Evolutionary conservation across 2,113 vertebrate species (phyloP).

Genomic region (Scolopax mira): DNA sequence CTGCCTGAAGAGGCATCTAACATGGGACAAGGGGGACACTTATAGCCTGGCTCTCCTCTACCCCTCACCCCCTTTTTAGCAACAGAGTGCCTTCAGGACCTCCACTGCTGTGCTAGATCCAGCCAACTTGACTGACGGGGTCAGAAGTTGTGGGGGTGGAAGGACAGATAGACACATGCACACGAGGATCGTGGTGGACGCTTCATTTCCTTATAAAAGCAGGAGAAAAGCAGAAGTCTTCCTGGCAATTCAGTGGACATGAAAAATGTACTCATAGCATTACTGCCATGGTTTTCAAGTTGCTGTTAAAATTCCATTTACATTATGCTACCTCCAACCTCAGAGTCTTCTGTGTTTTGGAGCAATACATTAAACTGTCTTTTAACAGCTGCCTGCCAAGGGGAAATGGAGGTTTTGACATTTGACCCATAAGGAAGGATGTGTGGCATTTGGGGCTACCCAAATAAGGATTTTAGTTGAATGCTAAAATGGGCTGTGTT

Average conservation of each 20-base stretch:
- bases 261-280: slow-evolving; percentile 29
- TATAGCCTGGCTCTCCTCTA: background rate
- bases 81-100: background rate
- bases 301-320: slow-evolving; percentile 57
- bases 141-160: background rate
- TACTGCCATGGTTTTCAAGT: slow-evolving; percentile 45
- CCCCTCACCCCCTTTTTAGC: background rate
- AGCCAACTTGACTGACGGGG: background rate
- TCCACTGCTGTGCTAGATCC: background rate
- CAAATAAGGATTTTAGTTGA: slow-evolving; percentile 47
- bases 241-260: background rate
- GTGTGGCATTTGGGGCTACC: slow-evolving; percentile 47
- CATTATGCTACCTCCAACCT: slow-evolving; percentile 40
- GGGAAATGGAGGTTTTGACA: slow-evolving; percentile 60
- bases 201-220: slow-evolving; percentile 37
- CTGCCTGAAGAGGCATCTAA: background rate
- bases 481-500: background rate
- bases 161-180: background rate
- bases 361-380: slow-evolving; percentile 44
- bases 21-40: background rate
- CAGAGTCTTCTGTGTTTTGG: slow-evolving; percentile 27
- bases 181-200: background rate
- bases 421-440: slow-evolving; percentile 60
- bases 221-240: slow-evolving; percentile 20
- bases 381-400: slow-evolving; percentile 44